phyloP scores from a whole-genome alignment of 1,140 invertebrate species.

The Protaetia brevitarsis region DNA sequence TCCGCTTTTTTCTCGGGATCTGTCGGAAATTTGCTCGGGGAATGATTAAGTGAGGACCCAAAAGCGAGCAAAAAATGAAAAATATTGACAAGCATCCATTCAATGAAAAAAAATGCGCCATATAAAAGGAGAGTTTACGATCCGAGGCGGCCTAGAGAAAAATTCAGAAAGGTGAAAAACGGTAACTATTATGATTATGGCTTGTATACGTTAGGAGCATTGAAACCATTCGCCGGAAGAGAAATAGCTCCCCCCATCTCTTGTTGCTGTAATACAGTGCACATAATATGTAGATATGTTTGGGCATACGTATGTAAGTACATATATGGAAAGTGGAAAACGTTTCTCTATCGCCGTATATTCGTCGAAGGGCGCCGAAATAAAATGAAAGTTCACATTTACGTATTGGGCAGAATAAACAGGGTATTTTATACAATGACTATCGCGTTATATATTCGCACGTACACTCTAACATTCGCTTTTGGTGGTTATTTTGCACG shows the following conservation, averaged over 20 bases:
- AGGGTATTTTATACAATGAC: neutral
- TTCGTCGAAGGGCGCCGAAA: neutral
- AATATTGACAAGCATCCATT: conserved; percentile 31
- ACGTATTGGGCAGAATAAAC: conserved; percentile 4
- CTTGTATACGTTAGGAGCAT: neutral
- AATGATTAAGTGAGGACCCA: conserved; percentile 27
- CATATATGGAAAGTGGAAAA: neutral
- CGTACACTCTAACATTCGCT: neutral
- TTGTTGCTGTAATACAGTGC: too few relatives aligned
- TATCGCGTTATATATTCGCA: neutral
- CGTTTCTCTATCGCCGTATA: neutral
- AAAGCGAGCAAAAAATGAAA: conserved; percentile 24
- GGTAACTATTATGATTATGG: conserved; percentile 13
- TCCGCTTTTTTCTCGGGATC: conserved; percentile 15
- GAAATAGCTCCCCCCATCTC: neutral
- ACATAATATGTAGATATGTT: too few relatives aligned
- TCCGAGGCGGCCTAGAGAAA: neutral
- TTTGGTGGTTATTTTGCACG: neutral
- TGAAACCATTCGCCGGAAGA: neutral
- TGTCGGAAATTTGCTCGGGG: neutral
- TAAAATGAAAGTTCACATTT: neutral
- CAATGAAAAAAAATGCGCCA: conserved; percentile 22
- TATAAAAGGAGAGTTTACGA: conserved; percentile 7
- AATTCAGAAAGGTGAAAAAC: conserved; percentile 16
- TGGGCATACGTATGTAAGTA: neutral